Evolutionary conservation across 1,140 invertebrate species (phyloP).

Genomic region (Oryzaephilus surinamensis): DNA sequence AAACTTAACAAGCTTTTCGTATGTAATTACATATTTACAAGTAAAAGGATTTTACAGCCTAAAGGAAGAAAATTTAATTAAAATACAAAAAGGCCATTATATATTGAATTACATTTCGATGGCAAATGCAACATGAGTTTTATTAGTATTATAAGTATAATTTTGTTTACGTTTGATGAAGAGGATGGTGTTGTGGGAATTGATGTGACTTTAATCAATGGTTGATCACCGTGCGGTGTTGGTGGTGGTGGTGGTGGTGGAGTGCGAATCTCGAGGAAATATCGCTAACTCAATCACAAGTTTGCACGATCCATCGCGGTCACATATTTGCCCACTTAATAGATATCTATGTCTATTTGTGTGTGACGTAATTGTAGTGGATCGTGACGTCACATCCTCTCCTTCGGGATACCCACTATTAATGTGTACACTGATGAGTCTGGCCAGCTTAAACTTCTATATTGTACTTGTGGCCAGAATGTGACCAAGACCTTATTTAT

Average conservation of each 20-base stretch:
- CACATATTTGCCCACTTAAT: conserved; percentile 30
- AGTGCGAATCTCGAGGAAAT: conserved; percentile 9
- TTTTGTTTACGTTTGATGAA: conserved; percentile 17
- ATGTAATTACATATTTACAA: too few relatives aligned
- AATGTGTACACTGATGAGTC: too few relatives aligned
- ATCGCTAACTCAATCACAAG: conserved; percentile 31
- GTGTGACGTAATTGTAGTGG: conserved; percentile 29
- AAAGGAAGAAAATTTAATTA: too few relatives aligned
- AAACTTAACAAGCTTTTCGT: too few relatives aligned
- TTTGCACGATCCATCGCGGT: conserved; percentile 27
- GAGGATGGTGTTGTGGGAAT: conserved; percentile 22
- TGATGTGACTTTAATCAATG: conserved; percentile 31
- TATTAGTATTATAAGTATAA: conserved; percentile 11
- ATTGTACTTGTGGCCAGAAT: too few relatives aligned
- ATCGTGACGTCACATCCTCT: conserved; percentile 27
- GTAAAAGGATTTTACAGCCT: too few relatives aligned
- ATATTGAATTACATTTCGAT: too few relatives aligned
- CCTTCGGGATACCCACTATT: too few relatives aligned
- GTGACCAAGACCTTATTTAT: too few relatives aligned
- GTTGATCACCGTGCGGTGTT: conserved; percentile 16
- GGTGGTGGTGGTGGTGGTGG: background rate
- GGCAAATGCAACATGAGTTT: too few relatives aligned
- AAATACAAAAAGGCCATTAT: too few relatives aligned
- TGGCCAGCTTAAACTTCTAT: too few relatives aligned
- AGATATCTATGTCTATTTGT: conserved; percentile 32